Base-by-base conservation (phyloP, 2,797 vertebrate species). In the Masticophis lateralis region DNA sequence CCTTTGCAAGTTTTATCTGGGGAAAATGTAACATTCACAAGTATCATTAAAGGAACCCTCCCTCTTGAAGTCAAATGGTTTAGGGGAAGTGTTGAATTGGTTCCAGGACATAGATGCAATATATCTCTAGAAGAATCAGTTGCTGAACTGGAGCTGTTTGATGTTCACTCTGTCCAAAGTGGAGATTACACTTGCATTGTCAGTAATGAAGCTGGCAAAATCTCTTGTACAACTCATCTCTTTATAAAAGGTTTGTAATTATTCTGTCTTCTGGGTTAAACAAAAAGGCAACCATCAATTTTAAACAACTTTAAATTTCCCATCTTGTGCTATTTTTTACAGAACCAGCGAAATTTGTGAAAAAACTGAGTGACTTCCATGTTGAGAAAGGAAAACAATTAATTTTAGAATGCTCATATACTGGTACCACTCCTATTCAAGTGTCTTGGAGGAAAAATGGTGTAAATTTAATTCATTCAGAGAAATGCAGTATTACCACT, bases 151-250 rank as follows among this genome's bases (percentile, higher is more conserved):
- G 98, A 99, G 95, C 95, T 99, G 94, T 97, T 98, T 93, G 98
- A 98, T 0, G 98, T 99, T 92, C 98, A 99, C 92, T 98, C 98
- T 2, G 90, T 94, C 27, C 98, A 99, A 95, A 99, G 98, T 0
- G 98, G 98, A 61, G 98, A 98, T 92, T 99, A 99, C 95, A 99
- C 98, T n/a, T 99, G 99, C 20, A 98, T 99, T 25, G 98, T 99
- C n/a, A 98, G 98, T 95, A 99, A 99, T 25, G 99, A 99, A 83
- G 99, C 99, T 22, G 99, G 99, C 94, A 99, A 98, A 92, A 98
- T 98, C 95, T 98, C 98, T 18, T 99, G 99, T 95, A 98, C 98
- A 22, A 94, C 98, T 3, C 98, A 98, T 60, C 98, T 99, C 94
- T 99, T 99, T 98, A 99, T 99, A 37, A 99, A 99, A 99, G 99